Evolutionary conservation across 2,797 vertebrate species (phyloP), one percentile per base, ranked within the genome.

Genomic region (Acipenser oxyrinchus): DNA sequence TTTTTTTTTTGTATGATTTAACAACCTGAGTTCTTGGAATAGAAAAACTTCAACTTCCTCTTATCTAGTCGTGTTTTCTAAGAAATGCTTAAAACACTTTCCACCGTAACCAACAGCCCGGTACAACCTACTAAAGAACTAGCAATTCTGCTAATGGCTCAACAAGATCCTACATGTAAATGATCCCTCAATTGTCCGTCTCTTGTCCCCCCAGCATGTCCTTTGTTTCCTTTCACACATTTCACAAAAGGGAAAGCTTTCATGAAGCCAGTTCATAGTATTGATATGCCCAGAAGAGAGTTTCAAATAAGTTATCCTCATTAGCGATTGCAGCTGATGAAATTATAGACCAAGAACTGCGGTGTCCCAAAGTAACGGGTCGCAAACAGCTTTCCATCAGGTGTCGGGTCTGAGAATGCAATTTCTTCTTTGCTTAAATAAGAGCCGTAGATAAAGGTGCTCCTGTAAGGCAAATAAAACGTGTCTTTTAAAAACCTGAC

Each of bases 271-370:
- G 53, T 55, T 37, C 3, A 37, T 37, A 37, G 53, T 55, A n/a
- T 7, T 55, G 53, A 55, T n/a, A 37, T 37, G 37, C 5, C 5
- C 37, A 37, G 37, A 37, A 37, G 37, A 37, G 37, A 4, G 37
- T 55, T 55, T 10, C 9, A 10, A 10, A 10, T 55, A 4, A 55
- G 10, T 55, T 55, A 10, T 10, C n/a, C 53, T 55, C 53, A 78
- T 62, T 77, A 70, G 55, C 70, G 78, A 0, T 76, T 87, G 64
- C 93, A 92, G 2, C 92, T 98, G 79, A 99, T 90, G 88, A 99
- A 99, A 83, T 99, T 99, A 86, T 99, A 99, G 60, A 99, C 95
- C 83, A 99, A 89, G 90, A 99, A 99, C 80, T 92, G 94, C 69
- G 95, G 91, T n/a, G 96, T 99, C 82, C 93, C 92, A 78, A 95